Base-by-base conservation (phyloP, 2,797 vertebrate genomes). In the Oreortyx pictus region DNA sequence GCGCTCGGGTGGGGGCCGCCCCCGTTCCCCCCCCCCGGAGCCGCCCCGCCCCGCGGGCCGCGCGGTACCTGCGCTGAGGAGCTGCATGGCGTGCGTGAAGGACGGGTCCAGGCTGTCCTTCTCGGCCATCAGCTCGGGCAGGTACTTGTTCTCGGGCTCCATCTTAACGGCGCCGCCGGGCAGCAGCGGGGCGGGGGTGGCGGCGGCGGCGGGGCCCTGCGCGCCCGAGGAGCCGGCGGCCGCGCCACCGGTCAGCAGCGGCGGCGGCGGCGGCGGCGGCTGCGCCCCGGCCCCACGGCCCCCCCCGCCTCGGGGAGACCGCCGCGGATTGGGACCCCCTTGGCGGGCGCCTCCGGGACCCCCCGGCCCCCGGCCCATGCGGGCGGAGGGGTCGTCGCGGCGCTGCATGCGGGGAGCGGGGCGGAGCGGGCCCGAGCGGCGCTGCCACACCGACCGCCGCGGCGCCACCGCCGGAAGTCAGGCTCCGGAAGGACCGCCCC, bases 51-150 rank as follows among this genome's bases (percentile, higher is more conserved):
- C 49, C 49, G 49, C 49, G 24, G 20, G 46, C 46, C 46, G 23
- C 23, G 22, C 91, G 65, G 56, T 77, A 86, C 99, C 99, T 97
- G 98, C 98, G 24, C 98, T 97, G 16, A 99, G 98, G 0, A 99
- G 98, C 85, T 99, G 99, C 98, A 99, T 99, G 47, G 99, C 99
- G 92, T 99, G 99, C 3, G 99, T 99, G 96, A 99, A 99, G 22
- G 99, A 99, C 16, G 99, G 98, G 95, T 99, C 99, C 93, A 99
- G 94, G 54, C 99, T 99, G 97, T 99, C 99, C 95, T 99, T 99
- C 82, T 99, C 99, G 2, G 99, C 99, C 97, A 99, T 98, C 54
- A 99, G 98, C 97, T 99, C 99, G 8, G 99, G 99, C 43, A 99
- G 97, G 77, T 99, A 99, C 81, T 99, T 99, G 39, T 98, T 98